phyloP scores from a whole-genome alignment of 2,797 vertebrate species.

The Anguilla pacifica region DNA sequence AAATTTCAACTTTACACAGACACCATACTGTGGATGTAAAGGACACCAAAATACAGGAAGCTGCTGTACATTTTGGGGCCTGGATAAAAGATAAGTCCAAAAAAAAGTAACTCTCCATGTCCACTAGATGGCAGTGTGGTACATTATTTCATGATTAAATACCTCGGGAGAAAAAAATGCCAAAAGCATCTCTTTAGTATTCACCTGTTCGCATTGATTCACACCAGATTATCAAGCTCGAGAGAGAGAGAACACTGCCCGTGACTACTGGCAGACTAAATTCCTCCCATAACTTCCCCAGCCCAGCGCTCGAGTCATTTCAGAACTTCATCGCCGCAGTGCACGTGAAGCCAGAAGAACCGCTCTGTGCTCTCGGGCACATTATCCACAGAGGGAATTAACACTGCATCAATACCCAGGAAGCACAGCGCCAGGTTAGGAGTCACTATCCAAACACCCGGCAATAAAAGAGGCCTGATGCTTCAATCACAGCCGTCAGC shows the following conservation, averaged over 20 bases:
- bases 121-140: no score
- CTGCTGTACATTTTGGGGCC: no score
- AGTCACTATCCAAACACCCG: neutral
- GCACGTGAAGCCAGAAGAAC: neutral
- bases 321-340: neutral
- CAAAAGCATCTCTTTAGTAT: no score
- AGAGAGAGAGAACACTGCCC: no score
- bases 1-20: neutral
- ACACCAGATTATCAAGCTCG: no score
- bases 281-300: no score
- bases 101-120: no score
- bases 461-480: neutral
- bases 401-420: neutral
- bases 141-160: no score
- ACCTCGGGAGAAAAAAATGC: neutral
- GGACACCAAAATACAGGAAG: no score
- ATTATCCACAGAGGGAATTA: neutral
- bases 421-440: neutral
- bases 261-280: no score
- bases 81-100: no score
- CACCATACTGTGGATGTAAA: neutral
- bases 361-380: neutral
- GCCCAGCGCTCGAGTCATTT: neutral
- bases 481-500: neutral
- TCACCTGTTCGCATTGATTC: no score